These are phyloP conservation scores for Campylomormyrus tamandua DNA, from an alignment of 2,113 vertebrate species.

Conservation along the genomic window DNA sequence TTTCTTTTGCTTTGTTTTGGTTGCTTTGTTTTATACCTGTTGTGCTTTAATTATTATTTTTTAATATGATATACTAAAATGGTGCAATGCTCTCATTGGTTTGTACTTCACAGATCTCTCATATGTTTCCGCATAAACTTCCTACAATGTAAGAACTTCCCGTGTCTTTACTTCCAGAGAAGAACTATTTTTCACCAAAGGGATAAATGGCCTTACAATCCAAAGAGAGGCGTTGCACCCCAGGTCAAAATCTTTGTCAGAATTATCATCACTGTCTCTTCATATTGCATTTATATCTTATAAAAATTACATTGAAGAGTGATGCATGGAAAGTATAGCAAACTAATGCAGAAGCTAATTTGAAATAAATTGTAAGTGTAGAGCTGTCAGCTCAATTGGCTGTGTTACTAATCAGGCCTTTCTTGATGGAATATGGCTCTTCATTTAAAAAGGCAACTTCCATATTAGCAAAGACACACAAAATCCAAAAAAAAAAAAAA, in stretches of 20 bases:
- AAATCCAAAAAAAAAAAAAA: background rate
- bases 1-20: slow-evolving; percentile 35
- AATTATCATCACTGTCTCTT: slow-evolving; percentile 26
- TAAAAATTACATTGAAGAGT: background rate
- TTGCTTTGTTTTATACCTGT: slow-evolving; percentile 30
- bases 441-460: background rate
- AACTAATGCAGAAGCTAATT: slow-evolving; percentile 22
- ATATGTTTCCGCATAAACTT: background rate
- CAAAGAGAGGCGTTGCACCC: slow-evolving; percentile 33
- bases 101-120: slow-evolving; percentile 19
- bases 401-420: slow-evolving; percentile 14
- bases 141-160: background rate
- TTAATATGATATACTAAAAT: slow-evolving; percentile 11
- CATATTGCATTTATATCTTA: background rate
- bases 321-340: slow-evolving; percentile 8
- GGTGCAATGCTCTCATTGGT: slow-evolving; percentile 35
- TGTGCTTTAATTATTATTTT: background rate
- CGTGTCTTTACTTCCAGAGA: background rate
- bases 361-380: background rate
- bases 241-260: slow-evolving; percentile 34
- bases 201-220: slow-evolving; percentile 22
- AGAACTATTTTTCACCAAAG: background rate
- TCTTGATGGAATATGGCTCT: slow-evolving; percentile 4
- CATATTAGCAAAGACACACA: background rate
- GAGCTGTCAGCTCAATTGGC: slow-evolving; percentile 24